phyloP scores from a whole-genome alignment of 37 sponge, comb jelly and placozoan species.

The Dysidea cf. avara region DNA sequence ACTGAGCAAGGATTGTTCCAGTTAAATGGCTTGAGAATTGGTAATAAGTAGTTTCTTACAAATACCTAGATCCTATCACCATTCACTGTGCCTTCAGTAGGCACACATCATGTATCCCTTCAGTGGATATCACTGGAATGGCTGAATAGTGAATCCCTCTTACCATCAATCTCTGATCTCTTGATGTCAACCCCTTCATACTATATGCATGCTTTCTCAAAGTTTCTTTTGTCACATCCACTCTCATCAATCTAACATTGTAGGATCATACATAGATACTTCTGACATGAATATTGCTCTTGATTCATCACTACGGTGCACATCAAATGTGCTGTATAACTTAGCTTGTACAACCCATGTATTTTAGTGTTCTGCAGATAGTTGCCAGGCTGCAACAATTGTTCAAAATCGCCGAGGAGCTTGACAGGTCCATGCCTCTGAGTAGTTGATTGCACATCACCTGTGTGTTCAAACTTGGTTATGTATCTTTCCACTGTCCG shows the following conservation, averaged over 20 bases:
- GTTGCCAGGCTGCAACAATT: too few species aligned
- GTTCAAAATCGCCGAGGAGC: too few species aligned
- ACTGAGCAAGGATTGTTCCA: constrained; percentile 7
- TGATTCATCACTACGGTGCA: constrained; percentile 1
- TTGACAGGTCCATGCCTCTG: too few species aligned
- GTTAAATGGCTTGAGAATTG: constrained; percentile 9
- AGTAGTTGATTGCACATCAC: too few species aligned
- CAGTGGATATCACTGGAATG: constrained; percentile 4
- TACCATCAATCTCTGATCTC: neutral
- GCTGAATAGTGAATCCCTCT: constrained; percentile 24
- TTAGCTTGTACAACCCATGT: constrained; percentile 10
- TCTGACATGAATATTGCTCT: constrained; percentile 20
- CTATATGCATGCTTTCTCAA: constrained; percentile 10
- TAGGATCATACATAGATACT: constrained; percentile 19
- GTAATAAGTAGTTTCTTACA: neutral
- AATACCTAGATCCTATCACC: neutral
- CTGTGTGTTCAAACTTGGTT: too few species aligned
- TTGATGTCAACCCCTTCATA: constrained; percentile 6
- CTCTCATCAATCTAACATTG: constrained; percentile 27
- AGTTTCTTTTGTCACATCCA: constrained; percentile 14
- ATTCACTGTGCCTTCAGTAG: constrained; percentile 4
- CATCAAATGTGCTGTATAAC: neutral
- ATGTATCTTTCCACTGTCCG: too few species aligned
- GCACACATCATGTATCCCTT: constrained; percentile 17
- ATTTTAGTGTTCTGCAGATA: constrained; percentile 16